Evolutionary conservation across 2,888 invertebrate species (phyloP), one percentile per base, ranked within the genome.

Genomic region (Biston betularia): DNA sequence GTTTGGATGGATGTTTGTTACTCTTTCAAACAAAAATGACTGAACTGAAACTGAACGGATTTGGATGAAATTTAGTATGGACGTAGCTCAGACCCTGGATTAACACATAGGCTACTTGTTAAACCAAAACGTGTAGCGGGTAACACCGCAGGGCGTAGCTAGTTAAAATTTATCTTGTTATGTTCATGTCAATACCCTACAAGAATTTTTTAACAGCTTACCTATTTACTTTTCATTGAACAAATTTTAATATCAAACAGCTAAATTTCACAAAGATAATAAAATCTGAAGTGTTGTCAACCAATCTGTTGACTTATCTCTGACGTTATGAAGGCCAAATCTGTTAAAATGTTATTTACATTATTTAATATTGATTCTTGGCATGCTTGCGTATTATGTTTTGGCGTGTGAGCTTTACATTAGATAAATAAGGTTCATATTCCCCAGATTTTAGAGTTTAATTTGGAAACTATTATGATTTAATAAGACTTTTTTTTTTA

Each of bases 331-430:
- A 85, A 89, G 89, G 89, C 73, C 77, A 82, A 80, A 84, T 79
- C 80, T 76, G 76, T 85, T 85, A 85, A 81, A n/a, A 83, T 84
- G 80, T 75, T 84, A 80, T 83, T 83, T 82, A 82, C 79, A 76
- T 82, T 86, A 84, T 84, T 81, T 79, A 78, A 79, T 72, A 74
- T 62, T 74, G 56, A 56, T 53, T 60, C 7, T 64, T 52, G 11
- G 48, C 46, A 64, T 55, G 50, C 14, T 42, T 56, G 24, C 15
- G 33, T 55, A 24, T n/a, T 65, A 14, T 33, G 24, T 15, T 45
- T 35, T 24, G 46, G 33, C 5, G 24, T 54, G 33, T 54, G 14
- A 34, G 42, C 33, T 49, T 63, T 48, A 34, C 14, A 0, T 11
- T 14, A 45, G 33, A 33, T 15, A 15, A 40, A 54, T 55, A 55